Evolutionary conservation across 1,140 invertebrate genomes (phyloP).

Genomic region (Pogonomyrmex barbatus): DNA sequence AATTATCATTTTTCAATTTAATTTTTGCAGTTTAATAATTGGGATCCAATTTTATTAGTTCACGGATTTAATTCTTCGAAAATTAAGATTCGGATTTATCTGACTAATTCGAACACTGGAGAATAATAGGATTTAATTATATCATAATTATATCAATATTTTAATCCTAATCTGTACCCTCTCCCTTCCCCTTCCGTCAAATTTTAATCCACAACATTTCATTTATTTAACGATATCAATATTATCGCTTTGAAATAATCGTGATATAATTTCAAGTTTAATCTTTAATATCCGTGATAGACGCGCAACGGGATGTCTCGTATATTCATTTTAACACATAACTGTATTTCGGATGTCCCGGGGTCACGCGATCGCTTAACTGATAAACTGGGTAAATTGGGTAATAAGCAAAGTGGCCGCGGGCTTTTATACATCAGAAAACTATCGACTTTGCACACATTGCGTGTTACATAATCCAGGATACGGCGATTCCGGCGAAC

Average conservation of each 20-base stretch:
- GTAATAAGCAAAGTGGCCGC: conserved; percentile 39
- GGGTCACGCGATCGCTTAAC: conserved; percentile 16
- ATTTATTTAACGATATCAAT: not conserved
- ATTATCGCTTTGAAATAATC: not conserved
- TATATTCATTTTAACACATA: conserved; percentile 33
- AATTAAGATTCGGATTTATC: not conserved
- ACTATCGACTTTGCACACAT: not conserved
- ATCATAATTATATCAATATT: not conserved
- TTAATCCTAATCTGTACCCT: not conserved
- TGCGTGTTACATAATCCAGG: not conserved
- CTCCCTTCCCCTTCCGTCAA: not conserved
- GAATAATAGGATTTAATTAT: not conserved
- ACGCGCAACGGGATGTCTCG: not conserved
- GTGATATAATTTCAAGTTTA: not conserved
- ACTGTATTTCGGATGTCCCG: not conserved
- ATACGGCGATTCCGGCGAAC: not conserved
- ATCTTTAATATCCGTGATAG: conserved; percentile 27
- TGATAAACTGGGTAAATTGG: conserved; percentile 25
- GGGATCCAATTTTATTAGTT: not conserved
- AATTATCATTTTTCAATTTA: not conserved
- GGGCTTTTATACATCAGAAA: conserved; percentile 6
- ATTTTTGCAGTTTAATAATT: not conserved
- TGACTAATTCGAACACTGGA: not conserved
- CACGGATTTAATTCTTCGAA: not conserved
- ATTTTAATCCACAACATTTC: not conserved